Evolutionary conservation across 2,113 vertebrate genomes (phyloP).

Genomic region (Herpailurus yagouaroundi): DNA sequence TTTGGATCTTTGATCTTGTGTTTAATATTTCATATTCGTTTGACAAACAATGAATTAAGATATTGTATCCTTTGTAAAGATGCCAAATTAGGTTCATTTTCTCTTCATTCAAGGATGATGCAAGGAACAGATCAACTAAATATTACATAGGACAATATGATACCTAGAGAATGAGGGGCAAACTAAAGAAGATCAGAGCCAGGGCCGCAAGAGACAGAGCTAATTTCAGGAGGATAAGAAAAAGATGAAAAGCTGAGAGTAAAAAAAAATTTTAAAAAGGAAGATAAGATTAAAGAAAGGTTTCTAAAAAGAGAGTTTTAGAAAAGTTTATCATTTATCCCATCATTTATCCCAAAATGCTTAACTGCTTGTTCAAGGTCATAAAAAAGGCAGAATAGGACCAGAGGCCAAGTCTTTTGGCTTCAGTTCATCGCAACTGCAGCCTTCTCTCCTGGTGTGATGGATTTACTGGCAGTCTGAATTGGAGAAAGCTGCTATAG

Average conservation of each 20-base stretch:
- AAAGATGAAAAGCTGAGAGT: slow-evolving; percentile 21
- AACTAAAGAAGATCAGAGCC: background rate
- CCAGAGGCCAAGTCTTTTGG: slow-evolving; percentile 1
- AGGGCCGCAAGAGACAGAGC: background rate
- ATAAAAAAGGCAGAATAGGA: slow-evolving; percentile 34
- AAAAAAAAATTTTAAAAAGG: background rate
- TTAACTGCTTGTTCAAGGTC: slow-evolving; percentile 26
- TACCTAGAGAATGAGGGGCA: background rate
- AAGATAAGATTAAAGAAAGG: slow-evolving; percentile 4
- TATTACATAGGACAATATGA: slow-evolving; percentile 46
- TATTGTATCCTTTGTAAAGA: slow-evolving; percentile 78
- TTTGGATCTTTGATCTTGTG: slow-evolving; percentile 79
- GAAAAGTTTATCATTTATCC: slow-evolving; percentile 52
- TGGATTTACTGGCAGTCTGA: background rate
- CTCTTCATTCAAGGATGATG: slow-evolving; percentile 77
- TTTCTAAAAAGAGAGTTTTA: background rate
- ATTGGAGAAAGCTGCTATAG: background rate
- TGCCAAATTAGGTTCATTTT: slow-evolving; percentile 79
- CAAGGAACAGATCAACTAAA: slow-evolving; percentile 80
- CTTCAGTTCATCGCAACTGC: background rate
- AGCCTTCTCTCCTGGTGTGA: background rate
- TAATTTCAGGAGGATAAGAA: background rate
- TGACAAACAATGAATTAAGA: slow-evolving; percentile 84
- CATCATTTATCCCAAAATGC: background rate
- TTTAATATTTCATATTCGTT: slow-evolving; percentile 83